Percentiles rank a stretch among this genome's conserved stretches.
Conservation (phyloP, 2,797 vertebrate species). For the Coendou prehensilis region DNA sequence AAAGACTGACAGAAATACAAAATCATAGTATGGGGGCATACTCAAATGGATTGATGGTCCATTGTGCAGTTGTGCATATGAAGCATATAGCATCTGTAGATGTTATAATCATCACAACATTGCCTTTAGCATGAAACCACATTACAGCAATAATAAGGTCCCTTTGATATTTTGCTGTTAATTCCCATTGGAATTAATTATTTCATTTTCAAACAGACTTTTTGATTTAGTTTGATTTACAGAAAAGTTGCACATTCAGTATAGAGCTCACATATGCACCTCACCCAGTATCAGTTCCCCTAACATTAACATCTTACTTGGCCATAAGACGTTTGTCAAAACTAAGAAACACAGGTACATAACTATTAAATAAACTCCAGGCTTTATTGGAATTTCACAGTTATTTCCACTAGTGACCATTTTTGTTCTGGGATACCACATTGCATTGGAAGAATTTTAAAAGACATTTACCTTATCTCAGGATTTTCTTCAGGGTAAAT, state of each 20-base stretch:
- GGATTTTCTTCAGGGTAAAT: conserved; percentile 56
- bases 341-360: conserved; percentile 40
- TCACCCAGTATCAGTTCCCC: conserved; percentile 33
- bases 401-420: conserved; percentile 64
- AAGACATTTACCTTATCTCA: conserved; percentile 53
- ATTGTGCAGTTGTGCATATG: conserved; percentile 1
- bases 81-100: background rate
- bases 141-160: background rate
- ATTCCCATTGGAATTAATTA: background rate
- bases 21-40: conserved; percentile 10
- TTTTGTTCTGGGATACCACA: conserved; percentile 57
- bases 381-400: conserved; percentile 5
- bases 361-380: conserved; percentile 22
- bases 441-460: conserved; percentile 60
- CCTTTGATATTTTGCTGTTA: conserved; percentile 57
- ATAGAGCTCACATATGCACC: background rate
- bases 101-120: background rate
- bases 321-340: conserved; percentile 39
- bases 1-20: conserved; percentile 48
- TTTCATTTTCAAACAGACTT: background rate
- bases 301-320: conserved; percentile 50
- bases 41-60: background rate
- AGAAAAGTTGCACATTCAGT: conserved; percentile 55
- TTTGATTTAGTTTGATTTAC: conserved; percentile 58
- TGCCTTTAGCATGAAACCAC: conserved; percentile 35